A percentile compares a stretch with the other conserved stretches of the same genome.
These are phyloP conservation scores for Zeuzera pyrina DNA, from an alignment of 2,888 invertebrate species.

Conservation along the genomic window DNA sequence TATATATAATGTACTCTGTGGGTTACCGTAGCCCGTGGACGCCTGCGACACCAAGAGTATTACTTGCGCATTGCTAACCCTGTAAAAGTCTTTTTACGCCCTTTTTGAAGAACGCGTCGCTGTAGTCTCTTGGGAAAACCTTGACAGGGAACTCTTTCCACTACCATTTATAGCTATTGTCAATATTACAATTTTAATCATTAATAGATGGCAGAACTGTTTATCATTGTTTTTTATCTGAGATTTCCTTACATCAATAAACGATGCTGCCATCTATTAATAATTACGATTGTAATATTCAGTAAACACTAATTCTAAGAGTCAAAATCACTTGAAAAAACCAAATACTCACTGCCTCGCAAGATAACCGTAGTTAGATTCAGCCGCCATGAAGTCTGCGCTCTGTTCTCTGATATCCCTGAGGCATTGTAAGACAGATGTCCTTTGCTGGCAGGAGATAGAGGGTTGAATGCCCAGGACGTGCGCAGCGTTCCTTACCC, in stretches of 20 bases:
- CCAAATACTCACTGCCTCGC: slow-evolving; percentile 72
- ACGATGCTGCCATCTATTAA: not conserved
- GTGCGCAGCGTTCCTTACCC: slow-evolving; percentile 70
- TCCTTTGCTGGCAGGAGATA: slow-evolving; percentile 63
- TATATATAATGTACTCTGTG: too few species aligned
- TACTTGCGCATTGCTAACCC: too few species aligned
- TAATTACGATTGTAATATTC: too few species aligned
- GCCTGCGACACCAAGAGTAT: too few species aligned
- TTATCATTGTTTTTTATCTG: not conserved
- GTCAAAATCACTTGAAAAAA: not conserved
- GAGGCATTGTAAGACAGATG: slow-evolving; percentile 67
- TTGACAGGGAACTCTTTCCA: too few species aligned
- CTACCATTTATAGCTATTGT: too few species aligned
- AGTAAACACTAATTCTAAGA: not conserved
- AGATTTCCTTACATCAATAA: not conserved
- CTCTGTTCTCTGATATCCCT: slow-evolving; percentile 54
- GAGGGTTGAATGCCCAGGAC: slow-evolving; percentile 74
- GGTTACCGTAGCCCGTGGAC: too few species aligned
- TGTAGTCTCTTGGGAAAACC: too few species aligned
- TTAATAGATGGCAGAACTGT: not conserved
- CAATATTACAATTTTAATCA: too few species aligned
- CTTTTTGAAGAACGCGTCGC: too few species aligned
- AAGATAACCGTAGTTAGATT: slow-evolving; percentile 76
- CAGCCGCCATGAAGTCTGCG: slow-evolving; percentile 74
- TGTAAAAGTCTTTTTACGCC: too few species aligned